Percentiles rank a stretch among this genome's conserved stretches.
phyloP scores from a whole-genome alignment of 2,113 vertebrate species.

The Proterorhinus semilunaris region DNA sequence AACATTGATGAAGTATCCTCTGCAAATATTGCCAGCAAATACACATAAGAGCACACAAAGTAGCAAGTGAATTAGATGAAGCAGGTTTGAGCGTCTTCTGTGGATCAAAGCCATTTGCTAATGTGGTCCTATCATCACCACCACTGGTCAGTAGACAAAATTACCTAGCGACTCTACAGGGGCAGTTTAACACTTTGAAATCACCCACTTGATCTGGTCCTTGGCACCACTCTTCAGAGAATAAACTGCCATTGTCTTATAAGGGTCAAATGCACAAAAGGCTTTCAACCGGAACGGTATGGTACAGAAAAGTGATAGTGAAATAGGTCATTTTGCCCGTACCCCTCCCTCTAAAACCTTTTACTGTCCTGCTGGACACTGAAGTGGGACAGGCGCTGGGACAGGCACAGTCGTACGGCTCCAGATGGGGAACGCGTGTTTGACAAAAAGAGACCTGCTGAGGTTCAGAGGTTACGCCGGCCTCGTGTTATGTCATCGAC shows the following conservation, averaged over 20 bases:
- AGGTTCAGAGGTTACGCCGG: constrained; percentile 58
- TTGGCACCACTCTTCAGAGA: constrained; percentile 57
- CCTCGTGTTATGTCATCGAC: constrained; percentile 64
- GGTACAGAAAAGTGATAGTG: constrained; percentile 47
- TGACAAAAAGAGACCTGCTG: constrained; percentile 65
- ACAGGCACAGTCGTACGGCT: constrained; percentile 34
- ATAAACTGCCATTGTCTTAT: constrained; percentile 46
- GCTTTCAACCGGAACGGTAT: constrained; percentile 40
- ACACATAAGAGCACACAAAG: constrained; percentile 51
- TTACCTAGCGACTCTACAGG: constrained; percentile 41
- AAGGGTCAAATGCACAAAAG: constrained; percentile 38
- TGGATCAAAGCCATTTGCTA: constrained; percentile 68
- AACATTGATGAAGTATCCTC: neutral
- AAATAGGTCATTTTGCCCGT: constrained; percentile 72
- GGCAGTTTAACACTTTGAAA: constrained; percentile 56
- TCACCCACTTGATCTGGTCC: constrained; percentile 48
- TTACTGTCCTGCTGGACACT: constrained; percentile 60
- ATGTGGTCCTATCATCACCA: constrained; percentile 56
- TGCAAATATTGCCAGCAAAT: constrained; percentile 19
- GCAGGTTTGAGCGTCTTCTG: constrained; percentile 58
- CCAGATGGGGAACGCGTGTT: constrained; percentile 65
- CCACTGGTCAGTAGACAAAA: constrained; percentile 51
- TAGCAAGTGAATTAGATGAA: constrained; percentile 63
- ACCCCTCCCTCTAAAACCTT: constrained; percentile 54
- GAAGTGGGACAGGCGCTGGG: constrained; percentile 66